Evolutionary conservation across 2,888 invertebrate species (phyloP), one percentile per base, ranked within the genome.

Genomic region (Habrosyne pyritoides): DNA sequence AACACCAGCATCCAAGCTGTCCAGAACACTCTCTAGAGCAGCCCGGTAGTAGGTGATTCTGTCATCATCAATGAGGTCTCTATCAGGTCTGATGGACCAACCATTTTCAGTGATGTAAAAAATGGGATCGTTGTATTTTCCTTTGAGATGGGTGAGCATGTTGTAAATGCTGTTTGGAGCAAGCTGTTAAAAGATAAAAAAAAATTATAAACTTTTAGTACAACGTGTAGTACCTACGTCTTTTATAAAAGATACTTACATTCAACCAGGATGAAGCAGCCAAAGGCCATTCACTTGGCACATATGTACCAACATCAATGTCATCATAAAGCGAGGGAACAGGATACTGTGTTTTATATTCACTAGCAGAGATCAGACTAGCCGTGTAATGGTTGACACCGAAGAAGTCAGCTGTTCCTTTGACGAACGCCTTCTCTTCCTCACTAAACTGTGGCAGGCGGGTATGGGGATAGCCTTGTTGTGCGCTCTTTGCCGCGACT

Each of bases 381-480:
- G 93, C 79, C 0, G 95, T 94, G 75, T 97, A 97, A 58, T 95
- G 94, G 71, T 96, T 96, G 2, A 97, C 85, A 0, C 96, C 89
- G 18, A 89, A 81, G 71, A 89, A 91, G 60, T 91, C 91, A 0
- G 70, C 63, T 0, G 84, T 21, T 2, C 91, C 91, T 53, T 69
- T 77, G 0, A 81, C 77, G 2, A 81, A 78, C 0, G 61, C 63
- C 8, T 66, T 75, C 75, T 93, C 93, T 52, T 88, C 83, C 10
- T 78, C 71, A 0, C 88, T 86, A 65, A 93, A 93, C n/a, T 71
- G 67, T 0, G 93, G 93, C 49, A 94, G 67, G 1, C 93, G 80
- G 0, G 93, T 93, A 33, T 74, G 63, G 0, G 75, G 54, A 64
- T 79, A 89, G 0, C 93, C 92, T 70, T 93, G 91, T 4, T 69